Conservation (phyloP, 2,797 vertebrate species). For the Rhyacichthys aspro region DNA sequence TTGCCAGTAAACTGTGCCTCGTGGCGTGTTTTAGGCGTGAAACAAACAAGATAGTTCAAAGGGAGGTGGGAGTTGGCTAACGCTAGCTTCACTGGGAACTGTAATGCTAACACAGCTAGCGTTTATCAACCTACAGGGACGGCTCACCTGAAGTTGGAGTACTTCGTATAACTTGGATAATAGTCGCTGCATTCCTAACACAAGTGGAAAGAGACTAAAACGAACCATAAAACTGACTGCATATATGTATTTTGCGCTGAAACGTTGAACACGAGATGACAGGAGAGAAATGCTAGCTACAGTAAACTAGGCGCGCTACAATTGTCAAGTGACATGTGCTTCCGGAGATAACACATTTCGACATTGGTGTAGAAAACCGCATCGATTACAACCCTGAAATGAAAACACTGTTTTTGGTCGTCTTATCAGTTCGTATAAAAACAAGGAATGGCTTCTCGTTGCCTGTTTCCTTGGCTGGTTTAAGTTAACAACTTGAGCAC, state of each 20-base stretch:
- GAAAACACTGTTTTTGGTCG: neutral
- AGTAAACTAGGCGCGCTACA: constrained; percentile 44
- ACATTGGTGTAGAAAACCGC: constrained; percentile 47
- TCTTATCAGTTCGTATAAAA: neutral
- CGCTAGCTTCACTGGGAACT: constrained; percentile 48
- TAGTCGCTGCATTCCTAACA: accelerated
- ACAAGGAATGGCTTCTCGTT: neutral
- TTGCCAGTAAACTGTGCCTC: neutral
- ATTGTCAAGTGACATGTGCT: constrained; percentile 74
- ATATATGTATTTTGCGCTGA: neutral
- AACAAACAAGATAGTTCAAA: constrained; percentile 27
- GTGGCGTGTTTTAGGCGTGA: constrained; percentile 3
- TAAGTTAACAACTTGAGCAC: constrained; percentile 14
- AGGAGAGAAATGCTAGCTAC: constrained; percentile 36
- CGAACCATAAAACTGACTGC: accelerated
- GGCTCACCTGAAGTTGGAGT: constrained; percentile 48
- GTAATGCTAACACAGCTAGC: constrained; percentile 64
- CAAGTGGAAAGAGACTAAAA: neutral
- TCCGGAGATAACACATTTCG: constrained; percentile 68
- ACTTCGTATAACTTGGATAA: constrained; percentile 23
- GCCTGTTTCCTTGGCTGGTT: neutral
- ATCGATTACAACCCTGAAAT: neutral
- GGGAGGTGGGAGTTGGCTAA: constrained; percentile 57
- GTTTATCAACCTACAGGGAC: constrained; percentile 27
- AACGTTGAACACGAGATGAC: neutral